Conservation (phyloP, 2,888 invertebrate species). For the Xanthorhoe designata region DNA sequence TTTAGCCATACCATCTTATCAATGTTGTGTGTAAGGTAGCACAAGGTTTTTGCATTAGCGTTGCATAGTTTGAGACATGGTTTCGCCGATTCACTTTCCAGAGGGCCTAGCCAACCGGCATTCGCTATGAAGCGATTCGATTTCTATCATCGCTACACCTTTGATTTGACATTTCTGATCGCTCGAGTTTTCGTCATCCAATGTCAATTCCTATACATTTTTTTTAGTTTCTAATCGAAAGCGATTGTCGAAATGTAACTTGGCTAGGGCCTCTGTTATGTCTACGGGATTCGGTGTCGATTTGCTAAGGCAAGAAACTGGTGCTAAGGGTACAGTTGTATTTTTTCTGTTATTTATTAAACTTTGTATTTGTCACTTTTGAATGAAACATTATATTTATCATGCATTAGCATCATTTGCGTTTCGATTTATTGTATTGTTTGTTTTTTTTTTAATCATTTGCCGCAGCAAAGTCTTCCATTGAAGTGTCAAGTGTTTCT, state of each 20-base stretch:
- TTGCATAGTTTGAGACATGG: neutral
- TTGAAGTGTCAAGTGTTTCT: conserved; percentile 57
- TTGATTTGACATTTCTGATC: too few relatives aligned
- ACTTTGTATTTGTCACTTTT: conserved; percentile 17
- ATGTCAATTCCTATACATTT: too few relatives aligned
- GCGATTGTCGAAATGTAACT: too few relatives aligned
- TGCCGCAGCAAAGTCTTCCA: conserved; percentile 68
- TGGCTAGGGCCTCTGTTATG: too few relatives aligned
- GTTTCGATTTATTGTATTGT: conserved; percentile 4
- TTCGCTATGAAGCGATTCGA: too few relatives aligned
- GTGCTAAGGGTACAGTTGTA: conserved; percentile 26
- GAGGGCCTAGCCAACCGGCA: too few relatives aligned
- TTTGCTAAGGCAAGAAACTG: conserved; percentile 23
- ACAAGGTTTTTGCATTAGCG: conserved; percentile 10
- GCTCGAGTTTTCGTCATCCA: too few relatives aligned
- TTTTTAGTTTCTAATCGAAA: too few relatives aligned
- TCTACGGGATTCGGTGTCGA: conserved; percentile 6
- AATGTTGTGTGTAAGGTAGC: conserved; percentile 2
- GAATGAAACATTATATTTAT: conserved; percentile 17
- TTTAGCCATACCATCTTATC: neutral
- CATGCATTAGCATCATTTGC: conserved; percentile 14
- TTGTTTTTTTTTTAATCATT: conserved; percentile 14
- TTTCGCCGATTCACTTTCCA: conserved; percentile 1
- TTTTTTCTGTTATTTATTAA: conserved; percentile 28
- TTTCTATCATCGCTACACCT: too few relatives aligned